Conservation (phyloP, 2,888 invertebrate species). For the Timandra comae region DNA sequence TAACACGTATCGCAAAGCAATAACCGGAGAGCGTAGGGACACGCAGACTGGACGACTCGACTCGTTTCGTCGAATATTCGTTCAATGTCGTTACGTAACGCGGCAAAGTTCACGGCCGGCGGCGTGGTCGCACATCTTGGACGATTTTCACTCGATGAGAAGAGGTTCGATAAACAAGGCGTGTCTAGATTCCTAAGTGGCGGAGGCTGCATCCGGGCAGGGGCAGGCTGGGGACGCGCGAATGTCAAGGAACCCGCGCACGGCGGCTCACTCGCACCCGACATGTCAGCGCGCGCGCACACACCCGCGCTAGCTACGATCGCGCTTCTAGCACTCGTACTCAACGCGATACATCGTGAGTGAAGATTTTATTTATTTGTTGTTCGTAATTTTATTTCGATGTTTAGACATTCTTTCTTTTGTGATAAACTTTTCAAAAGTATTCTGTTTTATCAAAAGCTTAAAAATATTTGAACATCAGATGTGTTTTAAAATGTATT, state of each 20-base stretch:
- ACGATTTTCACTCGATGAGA: conserved; percentile 49
- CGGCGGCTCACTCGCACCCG: conserved; percentile 52
- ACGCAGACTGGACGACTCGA: conserved; percentile 12
- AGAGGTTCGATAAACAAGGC: conserved; percentile 50
- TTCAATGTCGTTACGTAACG: conserved; percentile 49
- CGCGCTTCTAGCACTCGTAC: conserved; percentile 25
- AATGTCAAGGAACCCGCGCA: conserved; percentile 69
- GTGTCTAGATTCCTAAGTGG: conserved; percentile 61
- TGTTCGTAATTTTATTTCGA: not conserved
- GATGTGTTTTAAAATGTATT: no score
- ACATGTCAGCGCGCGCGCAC: conserved; percentile 63
- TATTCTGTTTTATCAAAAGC: no score
- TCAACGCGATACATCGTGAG: conserved; percentile 44
- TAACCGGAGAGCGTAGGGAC: conserved; percentile 8
- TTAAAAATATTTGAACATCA: no score
- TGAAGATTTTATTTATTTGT: conserved; percentile 17
- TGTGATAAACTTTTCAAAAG: no score
- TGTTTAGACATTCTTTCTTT: no score
- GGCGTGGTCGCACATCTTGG: conserved; percentile 38
- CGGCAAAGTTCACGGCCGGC: conserved; percentile 62
- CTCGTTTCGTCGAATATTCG: conserved; percentile 35
- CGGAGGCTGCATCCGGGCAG: conserved; percentile 73
- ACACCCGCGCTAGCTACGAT: conserved; percentile 26
- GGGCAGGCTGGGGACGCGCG: conserved; percentile 63
- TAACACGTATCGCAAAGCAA: conserved; percentile 11